These are phyloP conservation scores for Rhingia campestris DNA, from an alignment of 2,888 invertebrate genomes.

Conservation along the genomic window DNA sequence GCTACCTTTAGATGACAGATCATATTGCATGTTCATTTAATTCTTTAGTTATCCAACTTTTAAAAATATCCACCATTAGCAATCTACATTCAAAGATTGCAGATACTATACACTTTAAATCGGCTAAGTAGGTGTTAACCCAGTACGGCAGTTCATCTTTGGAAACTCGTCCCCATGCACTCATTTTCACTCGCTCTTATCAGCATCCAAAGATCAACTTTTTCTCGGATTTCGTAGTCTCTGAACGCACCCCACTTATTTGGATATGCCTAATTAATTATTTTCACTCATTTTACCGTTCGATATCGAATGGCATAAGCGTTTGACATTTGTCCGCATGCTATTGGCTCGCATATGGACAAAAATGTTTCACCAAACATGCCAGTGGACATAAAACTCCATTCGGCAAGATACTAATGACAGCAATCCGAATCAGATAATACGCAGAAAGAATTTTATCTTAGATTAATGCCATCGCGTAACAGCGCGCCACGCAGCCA, in stretches of 20 bases:
- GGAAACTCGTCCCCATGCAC: not conserved
- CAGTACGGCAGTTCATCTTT: constrained; percentile 8
- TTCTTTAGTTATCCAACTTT: too few species aligned
- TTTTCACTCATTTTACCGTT: constrained; percentile 58
- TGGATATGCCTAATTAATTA: constrained; percentile 62
- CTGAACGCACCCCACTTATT: constrained; percentile 19
- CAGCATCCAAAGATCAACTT: constrained; percentile 21
- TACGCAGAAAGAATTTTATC: constrained; percentile 70
- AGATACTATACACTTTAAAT: constrained; percentile 8
- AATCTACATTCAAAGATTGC: constrained; percentile 8
- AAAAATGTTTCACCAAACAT: constrained; percentile 56
- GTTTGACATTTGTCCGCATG: constrained; percentile 58
- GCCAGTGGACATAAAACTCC: constrained; percentile 50
- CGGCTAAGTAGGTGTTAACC: constrained; percentile 67
- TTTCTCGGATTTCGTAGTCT: constrained; percentile 24
- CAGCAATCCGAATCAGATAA: constrained; percentile 71
- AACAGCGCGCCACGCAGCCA: constrained; percentile 6
- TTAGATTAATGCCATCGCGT: constrained; percentile 63
- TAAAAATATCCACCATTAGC: not conserved
- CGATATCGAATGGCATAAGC: constrained; percentile 59
- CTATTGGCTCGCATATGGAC: constrained; percentile 17
- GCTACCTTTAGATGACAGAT: too few species aligned
- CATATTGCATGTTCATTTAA: too few species aligned
- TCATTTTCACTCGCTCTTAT: constrained; percentile 11
- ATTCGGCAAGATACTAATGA: constrained; percentile 62